Evolutionary conservation across 2,888 invertebrate genomes (phyloP).

Genomic region (Drosophila paranaensis): DNA sequence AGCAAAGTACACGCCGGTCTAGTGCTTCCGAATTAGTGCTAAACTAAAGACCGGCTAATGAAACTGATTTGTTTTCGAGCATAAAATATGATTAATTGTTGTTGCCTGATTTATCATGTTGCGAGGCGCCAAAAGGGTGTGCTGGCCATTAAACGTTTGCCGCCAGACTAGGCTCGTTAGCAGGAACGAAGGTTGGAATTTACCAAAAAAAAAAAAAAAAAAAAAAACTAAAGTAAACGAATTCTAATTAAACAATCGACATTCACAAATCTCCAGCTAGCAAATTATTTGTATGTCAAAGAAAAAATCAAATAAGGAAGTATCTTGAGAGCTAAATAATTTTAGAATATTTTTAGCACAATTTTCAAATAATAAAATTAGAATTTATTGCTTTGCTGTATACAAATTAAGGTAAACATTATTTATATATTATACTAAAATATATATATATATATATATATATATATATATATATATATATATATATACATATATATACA

Average conservation of each 20-base stretch:
- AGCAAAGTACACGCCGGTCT: conserved; percentile 1
- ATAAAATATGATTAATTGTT: conserved; percentile 41
- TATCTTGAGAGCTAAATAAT: background rate
- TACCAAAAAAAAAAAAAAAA: background rate
- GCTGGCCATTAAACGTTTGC: background rate
- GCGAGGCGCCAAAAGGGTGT: conserved; percentile 13
- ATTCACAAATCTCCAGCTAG: conserved; percentile 13
- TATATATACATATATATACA: too few relatives aligned
- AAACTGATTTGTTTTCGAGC: conserved; percentile 32
- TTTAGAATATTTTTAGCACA: too few relatives aligned
- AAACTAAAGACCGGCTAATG: conserved; percentile 49
- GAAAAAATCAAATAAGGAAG: background rate
- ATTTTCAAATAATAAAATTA: background rate
- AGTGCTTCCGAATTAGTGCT: conserved; percentile 64
- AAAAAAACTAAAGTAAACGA: background rate
- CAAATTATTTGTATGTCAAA: too few relatives aligned
- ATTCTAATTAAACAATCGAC: conserved; percentile 15
- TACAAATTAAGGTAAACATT: too few relatives aligned
- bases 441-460: too few relatives aligned
- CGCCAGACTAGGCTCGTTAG: conserved; percentile 33
- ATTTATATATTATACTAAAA: too few relatives aligned
- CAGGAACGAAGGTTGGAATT: conserved; percentile 21
- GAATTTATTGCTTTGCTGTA: too few relatives aligned
- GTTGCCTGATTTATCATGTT: conserved; percentile 7
- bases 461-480: too few relatives aligned